Evolutionary conservation across 1,140 invertebrate genomes (phyloP).

Genomic region (Saccostrea echinata): DNA sequence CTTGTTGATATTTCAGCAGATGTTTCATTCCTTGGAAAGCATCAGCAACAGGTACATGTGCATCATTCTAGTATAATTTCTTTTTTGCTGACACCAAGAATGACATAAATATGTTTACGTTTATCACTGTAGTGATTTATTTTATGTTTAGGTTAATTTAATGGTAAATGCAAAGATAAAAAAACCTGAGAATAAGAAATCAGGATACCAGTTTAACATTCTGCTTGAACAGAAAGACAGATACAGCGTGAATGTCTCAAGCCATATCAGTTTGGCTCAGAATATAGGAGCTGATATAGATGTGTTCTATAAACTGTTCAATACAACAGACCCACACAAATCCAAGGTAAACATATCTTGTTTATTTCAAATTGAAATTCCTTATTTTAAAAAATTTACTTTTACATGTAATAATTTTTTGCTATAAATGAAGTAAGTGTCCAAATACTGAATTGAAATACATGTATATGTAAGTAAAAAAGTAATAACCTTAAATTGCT

Average conservation of each 20-base stretch:
- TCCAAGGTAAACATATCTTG: not conserved
- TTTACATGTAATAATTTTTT: too few relatives aligned
- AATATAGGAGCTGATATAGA: not conserved
- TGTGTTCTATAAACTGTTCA: not conserved
- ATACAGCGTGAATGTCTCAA: not conserved
- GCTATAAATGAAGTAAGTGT: too few relatives aligned
- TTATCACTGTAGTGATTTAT: not conserved
- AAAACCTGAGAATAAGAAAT: not conserved
- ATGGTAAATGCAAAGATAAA: not conserved
- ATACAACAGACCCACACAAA: not conserved
- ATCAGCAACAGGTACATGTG: not conserved
- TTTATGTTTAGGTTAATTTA: not conserved
- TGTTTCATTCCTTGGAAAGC: not conserved
- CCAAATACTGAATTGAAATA: too few relatives aligned
- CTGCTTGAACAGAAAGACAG: not conserved
- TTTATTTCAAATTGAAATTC: not conserved
- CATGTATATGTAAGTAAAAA: too few relatives aligned
- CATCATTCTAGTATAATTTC: too few relatives aligned
- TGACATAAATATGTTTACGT: not conserved
- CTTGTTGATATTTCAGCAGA: not conserved
- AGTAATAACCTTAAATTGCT: too few relatives aligned
- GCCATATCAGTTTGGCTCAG: not conserved
- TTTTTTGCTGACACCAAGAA: not conserved
- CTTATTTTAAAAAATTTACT: too few relatives aligned
- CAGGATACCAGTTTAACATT: not conserved